phyloP scores from a whole-genome alignment of 2,797 vertebrate species.

The Anas acuta region DNA sequence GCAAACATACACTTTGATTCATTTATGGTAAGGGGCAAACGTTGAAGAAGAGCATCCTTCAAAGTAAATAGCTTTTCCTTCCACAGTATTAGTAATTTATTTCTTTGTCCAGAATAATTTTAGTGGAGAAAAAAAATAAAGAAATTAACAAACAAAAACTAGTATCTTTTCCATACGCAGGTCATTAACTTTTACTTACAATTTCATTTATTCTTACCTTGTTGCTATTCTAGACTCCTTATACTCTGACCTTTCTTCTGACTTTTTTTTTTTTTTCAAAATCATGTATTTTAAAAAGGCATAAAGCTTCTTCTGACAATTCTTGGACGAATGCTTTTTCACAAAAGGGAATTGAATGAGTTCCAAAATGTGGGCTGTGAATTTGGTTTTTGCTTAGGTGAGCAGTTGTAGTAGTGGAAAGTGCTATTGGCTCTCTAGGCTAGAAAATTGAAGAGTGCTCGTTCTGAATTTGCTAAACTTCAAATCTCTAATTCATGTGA shows the following conservation, averaged over 20 bases:
- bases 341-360: neutral
- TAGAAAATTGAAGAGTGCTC: neutral
- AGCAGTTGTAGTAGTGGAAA: neutral
- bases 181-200: neutral
- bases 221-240: neutral
- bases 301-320: neutral
- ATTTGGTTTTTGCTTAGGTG: neutral
- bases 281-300: neutral
- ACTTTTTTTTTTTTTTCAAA: neutral
- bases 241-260: neutral
- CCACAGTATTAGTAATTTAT: neutral
- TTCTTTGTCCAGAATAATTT: neutral
- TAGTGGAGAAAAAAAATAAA: neutral
- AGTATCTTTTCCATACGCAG: neutral
- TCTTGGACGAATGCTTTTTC: neutral
- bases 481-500: neutral
- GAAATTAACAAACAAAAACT: neutral
- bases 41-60: neutral
- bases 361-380: neutral
- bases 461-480: neutral
- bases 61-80: neutral
- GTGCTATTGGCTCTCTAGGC: neutral
- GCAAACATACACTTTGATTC: neutral
- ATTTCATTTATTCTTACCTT: neutral
- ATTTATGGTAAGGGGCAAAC: neutral